Conservation (phyloP, 2,888 invertebrate genomes). For the Crematogaster levior region DNA sequence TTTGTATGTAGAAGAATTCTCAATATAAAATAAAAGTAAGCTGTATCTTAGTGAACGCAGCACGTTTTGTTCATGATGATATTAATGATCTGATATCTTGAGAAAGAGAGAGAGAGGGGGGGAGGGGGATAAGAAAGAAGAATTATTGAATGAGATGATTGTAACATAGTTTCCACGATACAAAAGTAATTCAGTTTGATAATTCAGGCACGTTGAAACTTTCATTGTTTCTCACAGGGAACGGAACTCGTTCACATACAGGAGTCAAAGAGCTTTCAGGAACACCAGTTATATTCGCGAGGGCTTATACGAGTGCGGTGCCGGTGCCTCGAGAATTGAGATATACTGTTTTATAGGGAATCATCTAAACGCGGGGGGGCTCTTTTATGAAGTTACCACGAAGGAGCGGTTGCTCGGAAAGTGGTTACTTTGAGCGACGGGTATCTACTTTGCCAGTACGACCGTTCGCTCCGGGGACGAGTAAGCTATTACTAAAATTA, state of each 20-base stretch:
- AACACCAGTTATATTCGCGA: conserved; percentile 64
- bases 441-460: conserved; percentile 73
- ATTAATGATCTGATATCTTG: background rate
- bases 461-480: conserved; percentile 73
- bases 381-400: conserved; percentile 83
- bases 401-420: conserved; percentile 76
- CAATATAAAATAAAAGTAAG: background rate
- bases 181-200: conserved; percentile 10
- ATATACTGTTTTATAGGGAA: conserved; percentile 83
- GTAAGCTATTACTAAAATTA: conserved; percentile 85
- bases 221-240: conserved; percentile 9
- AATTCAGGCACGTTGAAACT: background rate
- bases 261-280: conserved; percentile 45
- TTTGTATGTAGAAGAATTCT: background rate
- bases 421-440: conserved; percentile 78
- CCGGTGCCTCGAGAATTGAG: conserved; percentile 78
- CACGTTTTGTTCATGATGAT: background rate
- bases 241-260: background rate
- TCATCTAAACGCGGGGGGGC: conserved; percentile 79
- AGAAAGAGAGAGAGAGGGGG: background rate
- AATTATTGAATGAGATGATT: background rate
- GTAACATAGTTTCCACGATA: background rate
- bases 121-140: background rate
- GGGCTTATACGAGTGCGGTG: conserved; percentile 47
- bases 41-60: background rate